Conservation (phyloP, 2,797 vertebrate species). For the Acrossocheilus fasciatus region DNA sequence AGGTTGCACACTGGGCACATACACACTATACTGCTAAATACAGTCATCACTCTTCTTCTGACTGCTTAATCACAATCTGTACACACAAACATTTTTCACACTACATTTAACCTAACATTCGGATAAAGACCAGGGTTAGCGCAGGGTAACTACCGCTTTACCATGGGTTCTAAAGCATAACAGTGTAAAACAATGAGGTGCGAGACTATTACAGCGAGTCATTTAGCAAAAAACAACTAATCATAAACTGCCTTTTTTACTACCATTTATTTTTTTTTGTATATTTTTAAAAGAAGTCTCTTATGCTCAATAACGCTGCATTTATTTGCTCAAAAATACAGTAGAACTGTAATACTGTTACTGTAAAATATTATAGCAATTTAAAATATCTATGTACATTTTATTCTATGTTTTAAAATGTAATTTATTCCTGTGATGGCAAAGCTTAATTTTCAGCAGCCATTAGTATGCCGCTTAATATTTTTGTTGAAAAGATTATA, state of each 20-base stretch:
- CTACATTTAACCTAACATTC: background rate
- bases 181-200: background rate
- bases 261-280: too few species aligned
- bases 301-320: background rate
- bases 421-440: background rate
- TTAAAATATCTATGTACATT: background rate
- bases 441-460: background rate
- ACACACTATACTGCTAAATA: slow-evolving; percentile 1
- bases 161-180: background rate
- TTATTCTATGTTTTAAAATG: background rate
- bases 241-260: background rate
- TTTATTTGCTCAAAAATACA: background rate
- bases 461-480: background rate
- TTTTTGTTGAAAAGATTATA: background rate
- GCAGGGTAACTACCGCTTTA: background rate
- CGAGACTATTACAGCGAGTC: background rate
- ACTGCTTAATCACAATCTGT: background rate
- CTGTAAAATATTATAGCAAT: background rate
- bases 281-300: background rate
- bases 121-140: background rate
- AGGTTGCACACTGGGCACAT: background rate
- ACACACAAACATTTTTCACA: slow-evolving; percentile 14
- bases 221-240: background rate
- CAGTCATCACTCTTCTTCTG: background rate
- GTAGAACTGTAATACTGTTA: background rate